phyloP scores from a whole-genome alignment of 2,113 vertebrate species.

The Alligator sinensis region DNA sequence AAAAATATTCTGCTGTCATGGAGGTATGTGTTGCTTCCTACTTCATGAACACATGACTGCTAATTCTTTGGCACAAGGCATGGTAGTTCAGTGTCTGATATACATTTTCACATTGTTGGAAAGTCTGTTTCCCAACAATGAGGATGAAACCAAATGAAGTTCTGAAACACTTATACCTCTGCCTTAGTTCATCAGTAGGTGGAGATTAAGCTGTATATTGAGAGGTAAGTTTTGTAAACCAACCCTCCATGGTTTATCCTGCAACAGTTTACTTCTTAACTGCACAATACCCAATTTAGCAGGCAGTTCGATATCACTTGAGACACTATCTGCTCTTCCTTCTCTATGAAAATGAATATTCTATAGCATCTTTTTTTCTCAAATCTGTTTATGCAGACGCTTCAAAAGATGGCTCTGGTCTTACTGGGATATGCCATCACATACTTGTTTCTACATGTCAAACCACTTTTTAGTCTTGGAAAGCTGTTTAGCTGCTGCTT shows the following conservation, averaged over 20 bases:
- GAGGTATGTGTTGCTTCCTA: constrained; percentile 81
- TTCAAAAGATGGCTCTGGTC: no score
- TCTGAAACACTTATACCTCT: background rate
- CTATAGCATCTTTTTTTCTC: background rate
- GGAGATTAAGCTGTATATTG: background rate
- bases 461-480: no score
- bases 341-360: background rate
- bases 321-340: background rate
- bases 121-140: background rate
- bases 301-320: background rate
- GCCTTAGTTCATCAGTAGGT: background rate
- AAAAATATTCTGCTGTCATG: constrained; percentile 99
- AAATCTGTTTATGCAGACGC: background rate
- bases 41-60: background rate
- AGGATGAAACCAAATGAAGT: background rate
- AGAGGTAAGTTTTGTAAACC: background rate
- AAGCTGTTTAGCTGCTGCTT: no score
- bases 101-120: background rate
- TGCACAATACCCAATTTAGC: background rate
- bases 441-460: no score
- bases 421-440: no score
- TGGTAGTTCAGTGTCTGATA: background rate
- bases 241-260: background rate
- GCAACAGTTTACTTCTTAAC: background rate
- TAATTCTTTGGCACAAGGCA: background rate